Conservation (phyloP, 2,113 vertebrate genomes). For the Lepus americanus region DNA sequence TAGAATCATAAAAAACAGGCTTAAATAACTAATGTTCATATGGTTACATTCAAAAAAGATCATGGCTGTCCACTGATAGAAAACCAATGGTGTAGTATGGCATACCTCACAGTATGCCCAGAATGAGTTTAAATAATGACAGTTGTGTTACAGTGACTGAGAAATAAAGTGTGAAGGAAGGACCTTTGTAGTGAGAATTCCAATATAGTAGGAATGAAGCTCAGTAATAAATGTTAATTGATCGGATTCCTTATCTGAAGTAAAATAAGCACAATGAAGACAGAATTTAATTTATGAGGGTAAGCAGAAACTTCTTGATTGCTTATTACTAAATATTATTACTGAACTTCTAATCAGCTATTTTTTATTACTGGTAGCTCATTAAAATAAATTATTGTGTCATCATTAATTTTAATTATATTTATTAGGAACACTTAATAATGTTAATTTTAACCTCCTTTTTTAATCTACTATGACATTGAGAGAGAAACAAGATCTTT, state of each 20-base stretch:
- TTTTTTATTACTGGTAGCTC: conserved; percentile 9
- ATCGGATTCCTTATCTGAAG: conserved; percentile 20
- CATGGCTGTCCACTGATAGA: background rate
- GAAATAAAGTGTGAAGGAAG: conserved; percentile 1
- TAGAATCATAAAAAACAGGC: background rate
- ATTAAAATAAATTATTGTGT: conserved; percentile 57
- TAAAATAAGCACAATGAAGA: background rate
- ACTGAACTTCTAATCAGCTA: background rate
- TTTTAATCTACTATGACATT: conserved; percentile 1
- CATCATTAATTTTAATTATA: conserved; percentile 39
- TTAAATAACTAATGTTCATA: background rate
- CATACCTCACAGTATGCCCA: background rate
- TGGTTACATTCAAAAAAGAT: background rate
- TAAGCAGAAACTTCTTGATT: conserved; percentile 9
- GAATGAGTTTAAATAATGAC: background rate
- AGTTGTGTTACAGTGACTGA: background rate
- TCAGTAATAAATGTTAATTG: background rate
- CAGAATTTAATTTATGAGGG: conserved; percentile 27
- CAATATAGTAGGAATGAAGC: conserved; percentile 33
- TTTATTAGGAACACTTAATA: conserved; percentile 8
- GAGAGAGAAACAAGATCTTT: conserved; percentile 32
- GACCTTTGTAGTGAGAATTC: conserved; percentile 28
- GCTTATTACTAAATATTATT: conserved; percentile 20
- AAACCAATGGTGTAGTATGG: background rate
- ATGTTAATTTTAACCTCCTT: background rate